A percentile compares a stretch with the other conserved stretches of the same genome.
Conservation (phyloP, 1,140 invertebrate species). For the Drosophila watanabei region DNA sequence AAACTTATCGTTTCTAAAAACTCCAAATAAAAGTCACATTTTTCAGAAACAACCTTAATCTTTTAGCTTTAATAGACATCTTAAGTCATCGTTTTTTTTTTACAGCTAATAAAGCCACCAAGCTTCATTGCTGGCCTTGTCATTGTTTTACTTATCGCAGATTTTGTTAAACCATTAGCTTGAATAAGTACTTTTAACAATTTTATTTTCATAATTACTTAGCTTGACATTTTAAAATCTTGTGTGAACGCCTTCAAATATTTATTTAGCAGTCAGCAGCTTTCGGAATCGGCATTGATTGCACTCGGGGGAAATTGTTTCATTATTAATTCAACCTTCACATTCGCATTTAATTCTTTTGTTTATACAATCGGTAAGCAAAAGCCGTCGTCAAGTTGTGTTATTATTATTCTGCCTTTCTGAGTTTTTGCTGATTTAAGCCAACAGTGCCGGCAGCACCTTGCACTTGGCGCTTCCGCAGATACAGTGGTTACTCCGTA, state of each 20-base stretch:
- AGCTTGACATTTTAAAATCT: neutral
- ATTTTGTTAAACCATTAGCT: neutral
- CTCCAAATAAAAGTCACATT: neutral
- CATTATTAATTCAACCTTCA: conserved; percentile 38
- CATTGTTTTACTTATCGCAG: conserved; percentile 6
- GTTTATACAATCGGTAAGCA: conserved; percentile 28
- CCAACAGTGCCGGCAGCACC: conserved; percentile 24
- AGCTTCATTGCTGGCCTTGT: neutral
- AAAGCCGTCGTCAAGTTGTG: conserved; percentile 9
- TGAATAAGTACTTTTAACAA: conserved; percentile 1
- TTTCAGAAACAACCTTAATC: neutral
- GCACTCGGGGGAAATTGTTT: conserved; percentile 18
- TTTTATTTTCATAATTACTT: neutral
- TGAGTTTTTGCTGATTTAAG: conserved; percentile 21
- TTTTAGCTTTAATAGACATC: neutral
- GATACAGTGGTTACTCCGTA: conserved; percentile 18
- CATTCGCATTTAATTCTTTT: conserved; percentile 39
- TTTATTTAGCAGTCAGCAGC: conserved; percentile 14
- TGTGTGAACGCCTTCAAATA: conserved; percentile 17
- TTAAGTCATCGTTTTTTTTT: neutral
- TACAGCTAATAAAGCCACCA: neutral
- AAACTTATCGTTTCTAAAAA: neutral
- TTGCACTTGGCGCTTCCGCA: conserved; percentile 37
- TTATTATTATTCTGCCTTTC: conserved; percentile 24
- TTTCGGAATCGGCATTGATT: conserved; percentile 21